A percentile compares a stretch with the other conserved stretches of the same genome.
These are phyloP conservation scores for Urocolius indicus DNA, from an alignment of 2,113 vertebrate species.

Conservation along the genomic window DNA sequence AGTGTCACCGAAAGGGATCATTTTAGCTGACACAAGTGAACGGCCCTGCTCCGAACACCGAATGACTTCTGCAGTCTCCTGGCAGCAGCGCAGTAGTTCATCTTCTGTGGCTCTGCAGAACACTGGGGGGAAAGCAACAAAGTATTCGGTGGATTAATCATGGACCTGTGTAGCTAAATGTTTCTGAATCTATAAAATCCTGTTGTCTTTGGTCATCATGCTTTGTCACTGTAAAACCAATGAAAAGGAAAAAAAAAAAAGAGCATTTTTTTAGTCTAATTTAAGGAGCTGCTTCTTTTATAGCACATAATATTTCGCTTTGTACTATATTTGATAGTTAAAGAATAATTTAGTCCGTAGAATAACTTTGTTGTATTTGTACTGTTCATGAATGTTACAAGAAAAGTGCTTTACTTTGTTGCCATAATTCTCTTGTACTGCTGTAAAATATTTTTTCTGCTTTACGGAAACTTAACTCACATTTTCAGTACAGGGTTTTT, in stretches of 20 bases:
- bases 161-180: slow-evolving; percentile 75
- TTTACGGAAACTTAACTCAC: slow-evolving; percentile 72
- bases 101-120: slow-evolving; percentile 53
- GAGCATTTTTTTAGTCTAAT: slow-evolving; percentile 80
- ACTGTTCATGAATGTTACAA: slow-evolving; percentile 83
- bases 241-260: slow-evolving; percentile 9
- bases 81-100: background rate
- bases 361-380: slow-evolving; percentile 80
- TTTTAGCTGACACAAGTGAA: slow-evolving; percentile 36
- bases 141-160: slow-evolving; percentile 64
- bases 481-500: slow-evolving; percentile 74
- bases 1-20: background rate
- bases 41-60: slow-evolving; percentile 15
- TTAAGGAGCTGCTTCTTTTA: slow-evolving; percentile 86
- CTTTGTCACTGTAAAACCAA: slow-evolving; percentile 79
- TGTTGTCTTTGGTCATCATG: slow-evolving; percentile 75
- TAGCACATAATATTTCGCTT: slow-evolving; percentile 84
- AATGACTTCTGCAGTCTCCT: slow-evolving; percentile 49
- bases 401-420: slow-evolving; percentile 84
- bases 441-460: slow-evolving; percentile 78
- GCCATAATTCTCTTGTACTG: slow-evolving; percentile 81
- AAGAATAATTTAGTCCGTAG: slow-evolving; percentile 81
- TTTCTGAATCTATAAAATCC: slow-evolving; percentile 67
- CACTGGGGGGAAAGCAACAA: background rate
- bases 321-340: slow-evolving; percentile 85